Evolutionary conservation across 2,797 vertebrate species (phyloP), one percentile per base, ranked within the genome.

Genomic region (Ctenopoma kingsleyae): DNA sequence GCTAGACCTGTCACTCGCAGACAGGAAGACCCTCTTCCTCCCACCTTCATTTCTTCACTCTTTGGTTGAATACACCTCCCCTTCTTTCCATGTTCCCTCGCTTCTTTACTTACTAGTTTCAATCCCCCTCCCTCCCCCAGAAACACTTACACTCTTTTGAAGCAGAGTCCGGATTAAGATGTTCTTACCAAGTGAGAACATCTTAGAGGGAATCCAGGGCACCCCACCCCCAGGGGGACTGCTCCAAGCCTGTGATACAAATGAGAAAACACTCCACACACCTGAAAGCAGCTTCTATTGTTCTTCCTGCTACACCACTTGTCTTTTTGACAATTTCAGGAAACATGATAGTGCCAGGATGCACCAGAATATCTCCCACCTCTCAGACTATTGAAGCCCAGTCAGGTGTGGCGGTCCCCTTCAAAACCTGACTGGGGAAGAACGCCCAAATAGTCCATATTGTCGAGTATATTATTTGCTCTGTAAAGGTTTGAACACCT

Each of bases 121-220:
- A 71, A 59, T 38, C 38, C 1, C 76, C 84, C 50, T 75, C 73
- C 55, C 17, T 44, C 69, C 76, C 56, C 35, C 12, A 35, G 54
- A 75, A 69, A 67, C 54, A 59, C 57, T 52, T 8, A 1, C 5
- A 20, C 64, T 62, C 67, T 58, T 82, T 74, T 67, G 25, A 81
- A 76, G 63, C 59, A 6, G 36, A 68, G 56, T 79, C 66, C n/a
- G 73, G 85, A 88, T 88, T 78, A 84, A 87, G 81, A 84, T 78
- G 78, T 84, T 86, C 78, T 85, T 74, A 85, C 83, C 63, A 44
- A 65, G 80, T 27, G 67, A 78, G 43, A 44, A 44, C 43, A 44
- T 19, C 43, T 44, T 44, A 44, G 43, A 44, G 76, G 38, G 58
- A 82, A 87, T 88, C 56, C 84, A 78, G 83, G 85, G 25, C 76